phyloP scores from a whole-genome alignment of 2,797 vertebrate species.

The Babyrousa celebensis region DNA sequence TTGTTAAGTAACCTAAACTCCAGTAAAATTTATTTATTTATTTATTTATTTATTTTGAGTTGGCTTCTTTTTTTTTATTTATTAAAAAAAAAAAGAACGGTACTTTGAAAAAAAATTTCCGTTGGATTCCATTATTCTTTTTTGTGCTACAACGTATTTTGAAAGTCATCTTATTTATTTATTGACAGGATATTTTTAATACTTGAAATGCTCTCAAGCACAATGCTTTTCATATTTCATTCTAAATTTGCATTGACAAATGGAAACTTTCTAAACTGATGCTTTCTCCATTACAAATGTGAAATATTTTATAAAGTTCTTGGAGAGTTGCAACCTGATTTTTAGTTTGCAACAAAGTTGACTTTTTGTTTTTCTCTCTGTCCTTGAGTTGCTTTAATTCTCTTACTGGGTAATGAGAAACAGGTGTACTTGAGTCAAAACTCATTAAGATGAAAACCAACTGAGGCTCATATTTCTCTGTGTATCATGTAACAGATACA shows the following conservation, averaged over 20 bases:
- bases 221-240: slow-evolving; percentile 44
- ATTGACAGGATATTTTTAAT: slow-evolving; percentile 50
- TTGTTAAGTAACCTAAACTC: too few species aligned
- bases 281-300: slow-evolving; percentile 3
- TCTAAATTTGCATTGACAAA: slow-evolving; percentile 11
- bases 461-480: slow-evolving; percentile 60
- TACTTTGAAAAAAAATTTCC: neutral
- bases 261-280: neutral
- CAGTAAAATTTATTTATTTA: too few species aligned
- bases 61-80: too few species aligned
- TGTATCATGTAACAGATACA: slow-evolving; percentile 70
- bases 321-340: neutral
- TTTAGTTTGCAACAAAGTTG: neutral
- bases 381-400: slow-evolving; percentile 21
- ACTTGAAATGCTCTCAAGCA: neutral
- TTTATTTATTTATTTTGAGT: too few species aligned
- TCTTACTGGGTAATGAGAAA: slow-evolving; percentile 82
- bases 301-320: slow-evolving; percentile 29
- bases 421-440: slow-evolving; percentile 81
- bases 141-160: neutral
- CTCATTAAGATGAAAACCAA: slow-evolving; percentile 83
- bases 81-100: neutral
- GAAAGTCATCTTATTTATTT: slow-evolving; percentile 31
- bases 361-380: neutral
- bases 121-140: neutral